These are phyloP conservation scores for Mastomys natalensis DNA, from an alignment of 2,113 vertebrate genomes.

Conservation along the genomic window DNA sequence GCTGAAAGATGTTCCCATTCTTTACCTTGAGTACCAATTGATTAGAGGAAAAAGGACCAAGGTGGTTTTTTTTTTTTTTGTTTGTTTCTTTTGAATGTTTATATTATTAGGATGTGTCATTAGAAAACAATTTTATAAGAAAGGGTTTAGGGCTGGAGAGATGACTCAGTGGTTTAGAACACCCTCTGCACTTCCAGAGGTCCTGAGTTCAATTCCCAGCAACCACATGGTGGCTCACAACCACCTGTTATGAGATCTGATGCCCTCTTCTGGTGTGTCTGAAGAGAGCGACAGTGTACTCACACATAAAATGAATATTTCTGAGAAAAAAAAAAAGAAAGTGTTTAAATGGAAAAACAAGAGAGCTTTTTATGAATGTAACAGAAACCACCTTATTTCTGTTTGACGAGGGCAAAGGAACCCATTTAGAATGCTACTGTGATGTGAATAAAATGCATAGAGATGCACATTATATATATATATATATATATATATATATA, in stretches of 20 bases:
- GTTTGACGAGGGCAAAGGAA: neutral
- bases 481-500: neutral
- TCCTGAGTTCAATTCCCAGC: no score
- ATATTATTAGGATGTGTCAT: neutral
- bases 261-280: no score
- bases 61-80: neutral
- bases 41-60: neutral
- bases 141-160: neutral
- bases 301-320: no score
- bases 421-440: no score
- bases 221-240: no score
- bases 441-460: neutral
- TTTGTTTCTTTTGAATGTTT: neutral
- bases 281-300: no score
- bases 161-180: no score
- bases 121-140: neutral
- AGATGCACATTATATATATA: neutral
- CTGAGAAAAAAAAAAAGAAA: no score
- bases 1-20: no score
- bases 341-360: neutral
- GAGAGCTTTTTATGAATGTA: neutral
- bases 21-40: neutral
- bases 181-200: no score
- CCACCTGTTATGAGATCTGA: no score
- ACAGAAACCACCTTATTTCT: neutral